Conservation (phyloP, 2,888 invertebrate species). For the Drosophila limbata region DNA sequence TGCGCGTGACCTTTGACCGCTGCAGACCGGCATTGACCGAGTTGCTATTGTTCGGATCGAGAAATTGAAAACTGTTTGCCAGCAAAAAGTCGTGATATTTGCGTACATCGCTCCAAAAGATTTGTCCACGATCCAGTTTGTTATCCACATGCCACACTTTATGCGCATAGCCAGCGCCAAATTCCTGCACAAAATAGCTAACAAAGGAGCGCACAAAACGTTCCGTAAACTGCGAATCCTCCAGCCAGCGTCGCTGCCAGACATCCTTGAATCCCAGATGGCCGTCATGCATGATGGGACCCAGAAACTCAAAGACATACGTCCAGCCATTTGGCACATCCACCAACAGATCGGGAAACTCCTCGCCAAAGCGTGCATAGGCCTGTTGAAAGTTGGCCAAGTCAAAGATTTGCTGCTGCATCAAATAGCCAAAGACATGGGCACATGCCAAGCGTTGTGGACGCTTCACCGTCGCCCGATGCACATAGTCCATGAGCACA, state of each 20-base stretch:
- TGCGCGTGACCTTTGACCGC: slow-evolving; percentile 47
- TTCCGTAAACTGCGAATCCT: slow-evolving; percentile 59
- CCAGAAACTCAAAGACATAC: slow-evolving; percentile 82
- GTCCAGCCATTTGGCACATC: slow-evolving; percentile 83
- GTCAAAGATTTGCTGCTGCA: slow-evolving; percentile 64
- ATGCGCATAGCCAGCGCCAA: slow-evolving; percentile 79
- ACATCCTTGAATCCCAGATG: slow-evolving; percentile 72
- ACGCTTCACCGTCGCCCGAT: slow-evolving; percentile 61
- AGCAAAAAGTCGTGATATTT: slow-evolving; percentile 73
- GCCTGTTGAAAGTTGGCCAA: slow-evolving; percentile 65
- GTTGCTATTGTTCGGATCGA: slow-evolving; percentile 61
- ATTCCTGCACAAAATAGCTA: slow-evolving; percentile 80
- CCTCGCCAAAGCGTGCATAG: slow-evolving; percentile 72
- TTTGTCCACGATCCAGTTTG: slow-evolving; percentile 75
- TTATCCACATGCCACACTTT: slow-evolving; percentile 79
- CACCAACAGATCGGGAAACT: slow-evolving; percentile 75
- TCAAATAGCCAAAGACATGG: slow-evolving; percentile 70
- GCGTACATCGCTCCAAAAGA: slow-evolving; percentile 69
- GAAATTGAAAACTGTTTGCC: slow-evolving; percentile 73
- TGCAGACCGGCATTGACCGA: slow-evolving; percentile 32
- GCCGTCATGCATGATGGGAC: slow-evolving; percentile 79
- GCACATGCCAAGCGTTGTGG: slow-evolving; percentile 75
- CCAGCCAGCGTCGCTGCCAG: slow-evolving; percentile 79
- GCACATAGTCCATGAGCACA: slow-evolving; percentile 77
- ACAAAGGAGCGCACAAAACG: slow-evolving; percentile 79